A percentile compares a stretch with the other conserved stretches of the same genome.
Evolutionary conservation across 2,797 vertebrate species (phyloP).

Genomic region (Myripristis murdjan): DNA sequence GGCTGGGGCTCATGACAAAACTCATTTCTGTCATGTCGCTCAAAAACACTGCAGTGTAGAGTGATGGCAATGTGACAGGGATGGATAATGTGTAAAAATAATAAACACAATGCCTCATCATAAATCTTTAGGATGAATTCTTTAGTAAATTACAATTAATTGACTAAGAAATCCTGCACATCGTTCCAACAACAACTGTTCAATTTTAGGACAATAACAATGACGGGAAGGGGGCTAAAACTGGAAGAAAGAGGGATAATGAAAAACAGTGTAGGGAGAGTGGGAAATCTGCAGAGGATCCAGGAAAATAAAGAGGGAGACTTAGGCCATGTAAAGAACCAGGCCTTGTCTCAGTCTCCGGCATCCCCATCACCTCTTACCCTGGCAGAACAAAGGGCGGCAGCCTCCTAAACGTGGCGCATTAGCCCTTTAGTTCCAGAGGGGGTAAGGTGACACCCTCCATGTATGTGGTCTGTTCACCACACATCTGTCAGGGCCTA

Average conservation of each 20-base stretch:
- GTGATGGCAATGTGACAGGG: conserved; percentile 23
- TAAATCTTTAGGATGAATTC: background rate
- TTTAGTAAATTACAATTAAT: conserved; percentile 31
- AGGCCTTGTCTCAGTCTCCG: conserved; percentile 77
- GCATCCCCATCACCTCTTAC: conserved; percentile 82
- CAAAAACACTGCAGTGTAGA: conserved; percentile 18
- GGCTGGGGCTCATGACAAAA: conserved; percentile 39
- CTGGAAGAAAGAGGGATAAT: background rate
- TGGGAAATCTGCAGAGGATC: conserved; percentile 52
- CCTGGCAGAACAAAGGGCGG: conserved; percentile 78
- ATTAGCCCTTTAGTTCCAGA: conserved; percentile 97
- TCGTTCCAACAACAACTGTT: conserved; percentile 18
- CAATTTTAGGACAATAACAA: conserved; percentile 13
- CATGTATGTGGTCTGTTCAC: conserved; percentile 97
- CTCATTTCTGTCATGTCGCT: conserved; percentile 41
- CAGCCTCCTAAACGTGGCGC: conserved; percentile 90
- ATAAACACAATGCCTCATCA: no score
- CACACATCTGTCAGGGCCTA: conserved; percentile 94
- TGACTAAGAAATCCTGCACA: conserved; percentile 13
- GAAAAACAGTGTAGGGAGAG: conserved; percentile 14
- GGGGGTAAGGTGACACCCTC: conserved; percentile 97
- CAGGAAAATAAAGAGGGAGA: conserved; percentile 62
- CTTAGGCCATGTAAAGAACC: conserved; percentile 42
- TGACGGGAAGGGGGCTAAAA: conserved; percentile 12
- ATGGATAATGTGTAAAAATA: conserved; percentile 26